Evolutionary conservation across 2,797 vertebrate genomes (phyloP).

Genomic region (Intellagama lesueurii): DNA sequence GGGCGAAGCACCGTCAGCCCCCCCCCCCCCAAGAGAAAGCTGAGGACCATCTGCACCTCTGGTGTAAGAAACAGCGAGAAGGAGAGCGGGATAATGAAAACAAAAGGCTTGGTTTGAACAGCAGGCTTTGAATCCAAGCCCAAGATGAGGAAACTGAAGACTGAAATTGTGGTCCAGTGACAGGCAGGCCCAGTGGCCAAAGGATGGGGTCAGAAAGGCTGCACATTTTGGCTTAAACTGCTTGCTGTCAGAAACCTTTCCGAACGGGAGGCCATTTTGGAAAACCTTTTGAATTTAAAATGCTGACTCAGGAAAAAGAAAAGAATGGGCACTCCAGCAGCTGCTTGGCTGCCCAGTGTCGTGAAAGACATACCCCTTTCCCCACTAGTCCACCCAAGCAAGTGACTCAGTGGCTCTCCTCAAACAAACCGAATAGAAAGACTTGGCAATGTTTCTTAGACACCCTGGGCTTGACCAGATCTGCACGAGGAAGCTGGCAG

Average conservation of each 20-base stretch:
- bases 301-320: constrained; percentile 36
- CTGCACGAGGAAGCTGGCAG: constrained; percentile 35
- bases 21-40: not conserved
- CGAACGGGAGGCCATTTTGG: not conserved
- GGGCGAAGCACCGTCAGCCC: not conserved
- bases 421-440: not conserved
- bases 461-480: not conserved
- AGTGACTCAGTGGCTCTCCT: constrained; percentile 2
- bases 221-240: too few relatives aligned
- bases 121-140: not conserved
- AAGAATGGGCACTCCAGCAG: constrained; percentile 17
- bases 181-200: too few relatives aligned
- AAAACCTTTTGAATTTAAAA: constrained; percentile 40
- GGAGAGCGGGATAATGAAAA: too few relatives aligned
- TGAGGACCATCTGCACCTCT: too few relatives aligned
- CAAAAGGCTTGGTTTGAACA: not conserved
- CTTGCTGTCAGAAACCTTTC: too few relatives aligned
- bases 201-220: too few relatives aligned
- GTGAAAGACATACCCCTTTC: too few relatives aligned
- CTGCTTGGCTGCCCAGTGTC: constrained; percentile 14
- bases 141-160: too few relatives aligned
- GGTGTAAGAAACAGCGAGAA: not conserved
- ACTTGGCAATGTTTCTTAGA: not conserved
- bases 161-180: too few relatives aligned
- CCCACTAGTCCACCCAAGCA: not conserved